phyloP scores from a whole-genome alignment of 2,113 vertebrate species.

The Merops nubicus region DNA sequence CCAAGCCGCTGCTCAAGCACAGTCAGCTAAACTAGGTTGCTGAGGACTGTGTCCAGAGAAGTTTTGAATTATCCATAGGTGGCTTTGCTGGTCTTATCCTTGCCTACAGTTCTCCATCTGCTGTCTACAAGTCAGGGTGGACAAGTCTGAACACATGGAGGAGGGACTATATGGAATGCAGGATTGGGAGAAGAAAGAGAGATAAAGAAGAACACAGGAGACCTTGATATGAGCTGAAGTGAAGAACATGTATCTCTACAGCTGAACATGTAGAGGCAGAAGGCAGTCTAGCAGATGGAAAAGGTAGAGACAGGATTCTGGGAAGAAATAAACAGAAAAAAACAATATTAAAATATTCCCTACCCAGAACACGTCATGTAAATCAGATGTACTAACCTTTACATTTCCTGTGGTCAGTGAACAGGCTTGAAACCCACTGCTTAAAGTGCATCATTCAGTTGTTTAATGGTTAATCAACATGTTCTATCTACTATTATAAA shows the following conservation, averaged over 20 bases:
- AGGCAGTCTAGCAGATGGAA: background rate
- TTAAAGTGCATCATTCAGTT: background rate
- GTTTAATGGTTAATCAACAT: background rate
- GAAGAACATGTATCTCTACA: background rate
- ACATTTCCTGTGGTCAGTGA: background rate
- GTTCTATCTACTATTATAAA: background rate
- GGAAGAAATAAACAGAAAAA: background rate
- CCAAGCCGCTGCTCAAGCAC: background rate
- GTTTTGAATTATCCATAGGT: background rate
- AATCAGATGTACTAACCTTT: background rate
- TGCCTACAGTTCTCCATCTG: background rate
- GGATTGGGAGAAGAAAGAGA: background rate
- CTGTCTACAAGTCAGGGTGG: background rate
- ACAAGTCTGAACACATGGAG: background rate
- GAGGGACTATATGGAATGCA: background rate
- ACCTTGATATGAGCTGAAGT: background rate
- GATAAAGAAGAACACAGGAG: background rate
- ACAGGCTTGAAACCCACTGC: background rate
- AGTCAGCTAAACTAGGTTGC: background rate
- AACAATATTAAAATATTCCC: background rate
- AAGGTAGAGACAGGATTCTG: background rate
- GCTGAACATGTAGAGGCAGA: background rate
- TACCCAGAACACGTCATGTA: background rate
- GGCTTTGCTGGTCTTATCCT: background rate
- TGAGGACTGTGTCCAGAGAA: background rate